phyloP scores from a whole-genome alignment of 1,140 invertebrate genomes.

The Idris sp. region DNA sequence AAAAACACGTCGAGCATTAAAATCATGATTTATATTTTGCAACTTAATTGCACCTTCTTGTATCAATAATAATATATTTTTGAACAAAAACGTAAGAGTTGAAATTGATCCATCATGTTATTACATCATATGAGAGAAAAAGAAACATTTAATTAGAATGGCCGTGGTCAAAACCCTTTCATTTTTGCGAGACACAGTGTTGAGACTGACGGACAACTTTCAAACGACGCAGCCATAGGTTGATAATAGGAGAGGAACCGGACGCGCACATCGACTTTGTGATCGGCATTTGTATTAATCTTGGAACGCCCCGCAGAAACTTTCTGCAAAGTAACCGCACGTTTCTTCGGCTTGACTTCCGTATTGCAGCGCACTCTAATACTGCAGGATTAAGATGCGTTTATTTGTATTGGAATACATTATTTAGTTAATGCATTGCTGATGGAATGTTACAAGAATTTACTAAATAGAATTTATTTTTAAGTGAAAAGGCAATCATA shows the following conservation, averaged over 20 bases:
- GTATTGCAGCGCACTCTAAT: constrained; percentile 13
- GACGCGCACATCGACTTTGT: constrained; percentile 55
- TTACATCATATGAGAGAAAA: constrained; percentile 20
- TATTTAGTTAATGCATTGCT: neutral
- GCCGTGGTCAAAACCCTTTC: constrained; percentile 24
- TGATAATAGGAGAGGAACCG: constrained; percentile 50
- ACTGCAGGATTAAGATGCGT: neutral
- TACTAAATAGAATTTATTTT: too few relatives aligned
- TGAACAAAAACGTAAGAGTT: too few relatives aligned
- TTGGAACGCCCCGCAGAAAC: constrained; percentile 27
- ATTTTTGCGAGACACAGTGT: constrained; percentile 16
- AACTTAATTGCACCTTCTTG: too few relatives aligned
- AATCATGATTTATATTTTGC: too few relatives aligned
- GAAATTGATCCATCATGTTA: neutral
- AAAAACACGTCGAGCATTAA: too few relatives aligned
- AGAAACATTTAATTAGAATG: constrained; percentile 38
- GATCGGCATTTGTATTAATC: constrained; percentile 58
- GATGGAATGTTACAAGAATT: too few relatives aligned
- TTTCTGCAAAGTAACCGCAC: constrained; percentile 40
- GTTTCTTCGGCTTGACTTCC: constrained; percentile 40
- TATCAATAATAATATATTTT: too few relatives aligned
- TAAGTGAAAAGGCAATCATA: too few relatives aligned
- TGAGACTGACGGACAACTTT: constrained; percentile 40
- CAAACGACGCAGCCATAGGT: constrained; percentile 6
- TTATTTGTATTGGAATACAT: constrained; percentile 5